A percentile compares a stretch with the other conserved stretches of the same genome.
phyloP scores from a whole-genome alignment of 2,113 vertebrate genomes.

The Oplegnathus fasciatus region DNA sequence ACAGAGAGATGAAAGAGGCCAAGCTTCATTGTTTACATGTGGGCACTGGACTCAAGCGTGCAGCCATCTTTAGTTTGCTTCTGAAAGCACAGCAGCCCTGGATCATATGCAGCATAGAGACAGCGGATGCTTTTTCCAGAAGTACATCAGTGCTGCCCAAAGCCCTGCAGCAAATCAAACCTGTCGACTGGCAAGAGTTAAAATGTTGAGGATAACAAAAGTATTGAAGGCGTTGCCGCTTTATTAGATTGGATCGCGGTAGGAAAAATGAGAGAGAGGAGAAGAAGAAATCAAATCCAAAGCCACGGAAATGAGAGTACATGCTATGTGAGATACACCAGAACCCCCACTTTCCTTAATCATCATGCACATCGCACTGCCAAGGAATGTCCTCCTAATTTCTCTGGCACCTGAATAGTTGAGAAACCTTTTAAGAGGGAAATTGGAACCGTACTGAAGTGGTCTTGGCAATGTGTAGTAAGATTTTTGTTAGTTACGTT shows the following conservation, averaged over 20 bases:
- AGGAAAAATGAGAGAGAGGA: not conserved
- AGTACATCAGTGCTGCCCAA: not conserved
- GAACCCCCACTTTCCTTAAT: constrained; percentile 6
- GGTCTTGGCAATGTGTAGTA: constrained; percentile 38
- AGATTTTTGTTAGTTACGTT: constrained; percentile 38
- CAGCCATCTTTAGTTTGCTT: constrained; percentile 36
- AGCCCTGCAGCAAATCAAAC: constrained; percentile 41
- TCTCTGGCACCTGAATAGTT: constrained; percentile 35
- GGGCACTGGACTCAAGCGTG: constrained; percentile 20
- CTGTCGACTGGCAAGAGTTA: constrained; percentile 3
- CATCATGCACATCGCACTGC: not conserved
- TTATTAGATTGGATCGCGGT: constrained; percentile 24
- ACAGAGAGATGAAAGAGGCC: constrained; percentile 39
- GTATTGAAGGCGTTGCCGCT: not conserved
- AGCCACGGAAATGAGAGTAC: constrained; percentile 25
- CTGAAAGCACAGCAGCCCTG: constrained; percentile 12
- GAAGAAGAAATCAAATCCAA: constrained; percentile 28
- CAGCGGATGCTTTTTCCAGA: not conserved
- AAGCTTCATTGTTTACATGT: constrained; percentile 42
- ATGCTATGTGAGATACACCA: constrained; percentile 29
- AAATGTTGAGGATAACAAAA: constrained; percentile 22
- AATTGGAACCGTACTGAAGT: constrained; percentile 46
- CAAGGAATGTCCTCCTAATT: constrained; percentile 43
- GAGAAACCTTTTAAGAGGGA: constrained; percentile 46
- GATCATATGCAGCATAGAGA: constrained; percentile 35